Evolutionary conservation across 2,888 invertebrate genomes (phyloP).

Genomic region (Agrochola lota): DNA sequence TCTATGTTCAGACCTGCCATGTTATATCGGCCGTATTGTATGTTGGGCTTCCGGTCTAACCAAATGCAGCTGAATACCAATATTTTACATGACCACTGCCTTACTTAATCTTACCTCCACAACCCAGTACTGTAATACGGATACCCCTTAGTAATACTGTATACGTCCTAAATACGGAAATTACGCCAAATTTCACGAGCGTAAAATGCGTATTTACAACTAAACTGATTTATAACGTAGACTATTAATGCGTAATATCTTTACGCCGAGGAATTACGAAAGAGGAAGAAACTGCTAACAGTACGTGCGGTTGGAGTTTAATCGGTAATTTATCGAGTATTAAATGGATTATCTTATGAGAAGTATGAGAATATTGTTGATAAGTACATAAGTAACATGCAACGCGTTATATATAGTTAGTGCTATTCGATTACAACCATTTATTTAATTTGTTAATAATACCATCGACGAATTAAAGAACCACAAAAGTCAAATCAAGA

Average conservation of each 20-base stretch:
- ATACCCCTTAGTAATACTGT: background rate
- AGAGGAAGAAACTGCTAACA: slow-evolving; percentile 37
- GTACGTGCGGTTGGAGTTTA: slow-evolving; percentile 21
- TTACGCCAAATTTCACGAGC: background rate
- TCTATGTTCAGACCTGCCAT: too few species aligned
- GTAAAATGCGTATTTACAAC: slow-evolving; percentile 15
- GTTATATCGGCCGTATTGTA: background rate
- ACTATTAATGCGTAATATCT: slow-evolving; percentile 42
- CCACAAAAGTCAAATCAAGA: background rate
- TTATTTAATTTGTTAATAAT: background rate
- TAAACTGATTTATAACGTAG: slow-evolving; percentile 35
- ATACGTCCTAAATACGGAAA: slow-evolving; percentile 13
- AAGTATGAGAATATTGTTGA: background rate
- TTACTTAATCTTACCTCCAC: background rate
- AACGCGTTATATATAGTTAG: background rate
- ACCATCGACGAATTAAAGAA: background rate
- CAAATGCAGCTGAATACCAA: background rate
- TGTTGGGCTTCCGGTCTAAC: background rate
- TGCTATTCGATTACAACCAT: background rate
- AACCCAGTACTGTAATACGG: background rate
- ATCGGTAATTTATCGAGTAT: slow-evolving; percentile 44
- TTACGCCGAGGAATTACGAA: slow-evolving; percentile 37
- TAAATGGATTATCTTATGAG: slow-evolving; percentile 36
- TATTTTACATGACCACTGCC: too few species aligned
- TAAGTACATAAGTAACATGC: background rate